Evolutionary conservation across 2,888 invertebrate genomes (phyloP).

Genomic region (Octonoba sinensis): DNA sequence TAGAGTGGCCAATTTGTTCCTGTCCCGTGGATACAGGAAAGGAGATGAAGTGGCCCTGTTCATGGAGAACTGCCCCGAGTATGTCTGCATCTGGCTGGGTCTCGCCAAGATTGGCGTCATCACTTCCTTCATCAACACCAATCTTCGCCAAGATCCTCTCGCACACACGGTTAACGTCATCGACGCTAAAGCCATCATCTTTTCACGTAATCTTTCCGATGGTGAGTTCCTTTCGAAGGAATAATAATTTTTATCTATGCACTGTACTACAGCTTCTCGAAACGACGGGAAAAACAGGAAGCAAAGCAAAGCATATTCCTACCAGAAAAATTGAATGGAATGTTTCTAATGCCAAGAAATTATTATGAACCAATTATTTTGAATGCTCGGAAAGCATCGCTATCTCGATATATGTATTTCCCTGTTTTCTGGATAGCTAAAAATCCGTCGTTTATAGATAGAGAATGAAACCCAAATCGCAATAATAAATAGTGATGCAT

Average conservation of each 20-base stretch:
- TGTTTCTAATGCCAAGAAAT: no score
- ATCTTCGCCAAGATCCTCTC: slow-evolving; percentile 85
- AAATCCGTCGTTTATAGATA: no score
- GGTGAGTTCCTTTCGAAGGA: slow-evolving; percentile 1
- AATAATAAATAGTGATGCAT: no score
- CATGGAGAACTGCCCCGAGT: slow-evolving; percentile 92
- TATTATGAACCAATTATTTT: no score
- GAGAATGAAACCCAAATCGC: no score
- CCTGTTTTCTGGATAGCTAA: no score
- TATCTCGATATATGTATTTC: no score
- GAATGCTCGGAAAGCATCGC: no score
- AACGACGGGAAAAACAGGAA: no score
- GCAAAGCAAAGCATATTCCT: no score
- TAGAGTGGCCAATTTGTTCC: slow-evolving; percentile 83
- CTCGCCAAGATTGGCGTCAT: slow-evolving; percentile 84
- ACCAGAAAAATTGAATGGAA: no score
- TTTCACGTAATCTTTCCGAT: slow-evolving; percentile 26
- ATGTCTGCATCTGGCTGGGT: slow-evolving; percentile 92
- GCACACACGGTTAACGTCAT: slow-evolving; percentile 90
- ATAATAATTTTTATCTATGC: no score
- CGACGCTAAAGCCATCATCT: slow-evolving; percentile 86
- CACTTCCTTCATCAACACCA: slow-evolving; percentile 92
- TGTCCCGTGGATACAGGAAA: slow-evolving; percentile 82
- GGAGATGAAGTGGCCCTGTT: slow-evolving; percentile 91
- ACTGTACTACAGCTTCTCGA: neutral